Percentiles rank a stretch among this genome's conserved stretches.
Conservation (phyloP, 2,888 invertebrate species). For the Heteromurus nitidus region DNA sequence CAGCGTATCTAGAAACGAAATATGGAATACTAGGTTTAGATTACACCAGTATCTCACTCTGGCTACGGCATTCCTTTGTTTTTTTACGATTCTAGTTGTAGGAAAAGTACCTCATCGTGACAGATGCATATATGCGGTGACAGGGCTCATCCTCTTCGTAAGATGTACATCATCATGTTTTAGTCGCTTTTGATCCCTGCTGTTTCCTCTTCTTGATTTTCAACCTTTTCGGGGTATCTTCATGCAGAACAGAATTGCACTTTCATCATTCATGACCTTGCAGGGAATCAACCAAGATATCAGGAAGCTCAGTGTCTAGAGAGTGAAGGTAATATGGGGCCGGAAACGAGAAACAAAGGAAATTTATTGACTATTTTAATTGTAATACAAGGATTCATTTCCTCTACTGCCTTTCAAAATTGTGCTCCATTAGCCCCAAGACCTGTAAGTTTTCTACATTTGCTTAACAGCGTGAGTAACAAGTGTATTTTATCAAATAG, state of each 20-base stretch:
- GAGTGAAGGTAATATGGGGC: too few species aligned
- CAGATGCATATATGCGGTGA: background rate
- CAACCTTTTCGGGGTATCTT: constrained; percentile 27
- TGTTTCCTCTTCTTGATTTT: background rate
- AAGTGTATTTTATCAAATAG: too few species aligned
- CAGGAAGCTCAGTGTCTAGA: too few species aligned
- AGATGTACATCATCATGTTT: background rate
- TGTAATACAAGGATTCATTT: too few species aligned
- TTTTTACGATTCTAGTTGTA: too few species aligned
- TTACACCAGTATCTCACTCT: background rate
- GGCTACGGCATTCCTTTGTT: too few species aligned
- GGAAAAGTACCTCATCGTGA: background rate
- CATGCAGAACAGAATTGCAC: background rate
- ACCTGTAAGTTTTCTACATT: constrained; percentile 34
- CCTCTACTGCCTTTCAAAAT: too few species aligned
- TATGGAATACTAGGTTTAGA: constrained; percentile 21
- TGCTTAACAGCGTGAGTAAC: too few species aligned
- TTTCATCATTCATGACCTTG: constrained; percentile 55
- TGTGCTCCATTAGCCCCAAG: constrained; percentile 35
- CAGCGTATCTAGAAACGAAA: constrained; percentile 16
- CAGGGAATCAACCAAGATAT: constrained; percentile 26
- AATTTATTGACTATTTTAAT: too few species aligned
- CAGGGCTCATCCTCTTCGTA: background rate
- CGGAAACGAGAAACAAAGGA: too few species aligned
- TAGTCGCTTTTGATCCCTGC: background rate